These are phyloP conservation scores for Holothuria scabra DNA, from an alignment of 53 echinoderm and acorn worm species.

Conservation along the genomic window DNA sequence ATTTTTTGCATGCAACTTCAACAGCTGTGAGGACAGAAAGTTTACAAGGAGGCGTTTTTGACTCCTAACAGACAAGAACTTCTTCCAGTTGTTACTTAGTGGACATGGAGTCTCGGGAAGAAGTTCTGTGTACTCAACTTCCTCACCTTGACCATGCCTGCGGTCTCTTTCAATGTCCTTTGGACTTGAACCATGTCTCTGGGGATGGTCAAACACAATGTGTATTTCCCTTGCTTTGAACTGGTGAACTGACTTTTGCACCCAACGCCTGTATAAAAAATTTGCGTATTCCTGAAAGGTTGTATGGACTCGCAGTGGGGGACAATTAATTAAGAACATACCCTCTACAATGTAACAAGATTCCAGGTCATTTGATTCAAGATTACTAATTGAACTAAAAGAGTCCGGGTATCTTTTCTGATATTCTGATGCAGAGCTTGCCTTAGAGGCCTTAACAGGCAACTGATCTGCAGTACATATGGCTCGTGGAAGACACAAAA, in stretches of 20 bases:
- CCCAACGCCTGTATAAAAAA: constrained; percentile 17
- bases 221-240: constrained; percentile 44
- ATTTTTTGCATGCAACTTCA: not conserved
- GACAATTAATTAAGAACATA: constrained; percentile 8
- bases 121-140: not conserved
- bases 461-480: constrained; percentile 21
- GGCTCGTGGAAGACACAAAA: constrained; percentile 24
- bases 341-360: too few species aligned
- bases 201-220: constrained; percentile 59
- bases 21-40: not conserved
- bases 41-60: constrained; percentile 4
- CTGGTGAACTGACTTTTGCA: not conserved
- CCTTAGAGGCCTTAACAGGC: constrained; percentile 25
- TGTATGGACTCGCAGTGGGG: not conserved
- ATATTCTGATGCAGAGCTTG: constrained; percentile 4
- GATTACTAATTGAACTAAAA: too few species aligned
- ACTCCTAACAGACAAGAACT: not conserved
- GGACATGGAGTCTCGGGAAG: not conserved
- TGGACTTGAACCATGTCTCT: constrained; percentile 37
- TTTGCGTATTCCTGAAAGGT: not conserved
- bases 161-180: constrained; percentile 46
- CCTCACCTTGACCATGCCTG: constrained; percentile 20
- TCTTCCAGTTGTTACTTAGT: not conserved
- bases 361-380: too few species aligned
- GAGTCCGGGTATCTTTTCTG: too few species aligned